Evolutionary conservation across 2,888 invertebrate species (phyloP).

Genomic region (Drosophila anomelani): DNA sequence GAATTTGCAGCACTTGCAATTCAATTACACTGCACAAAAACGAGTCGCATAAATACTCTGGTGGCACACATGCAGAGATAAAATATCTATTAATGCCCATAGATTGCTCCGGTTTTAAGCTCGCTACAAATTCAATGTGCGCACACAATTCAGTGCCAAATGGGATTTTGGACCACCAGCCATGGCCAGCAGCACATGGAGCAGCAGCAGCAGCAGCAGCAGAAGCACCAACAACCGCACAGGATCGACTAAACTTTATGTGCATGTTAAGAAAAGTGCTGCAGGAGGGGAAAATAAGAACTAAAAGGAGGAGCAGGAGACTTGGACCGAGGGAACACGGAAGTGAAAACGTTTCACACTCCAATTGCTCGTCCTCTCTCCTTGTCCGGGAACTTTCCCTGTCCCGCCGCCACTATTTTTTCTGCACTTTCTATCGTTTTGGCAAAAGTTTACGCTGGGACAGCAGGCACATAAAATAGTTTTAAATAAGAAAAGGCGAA

Average conservation of each 20-base stretch:
- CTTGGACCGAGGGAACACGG: constrained; percentile 60
- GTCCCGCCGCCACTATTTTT: constrained; percentile 18
- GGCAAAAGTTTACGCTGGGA: constrained; percentile 68
- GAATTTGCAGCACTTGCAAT: constrained; percentile 54
- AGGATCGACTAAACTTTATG: constrained; percentile 75
- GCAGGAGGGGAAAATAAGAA: constrained; percentile 31
- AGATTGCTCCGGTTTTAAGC: constrained; percentile 64
- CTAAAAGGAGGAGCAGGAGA: constrained; percentile 10
- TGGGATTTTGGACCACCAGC: constrained; percentile 70
- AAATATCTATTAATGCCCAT: constrained; percentile 73
- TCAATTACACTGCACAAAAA: constrained; percentile 57
- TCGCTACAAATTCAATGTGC: constrained; percentile 74
- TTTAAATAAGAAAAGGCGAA: constrained; percentile 77
- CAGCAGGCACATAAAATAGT: constrained; percentile 75
- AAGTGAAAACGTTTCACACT: constrained; percentile 80
- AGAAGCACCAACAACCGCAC: constrained; percentile 25
- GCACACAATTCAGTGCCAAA: constrained; percentile 78
- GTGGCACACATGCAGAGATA: constrained; percentile 41
- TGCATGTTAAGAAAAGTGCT: constrained; percentile 71
- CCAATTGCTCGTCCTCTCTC: constrained; percentile 62
- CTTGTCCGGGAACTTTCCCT: constrained; percentile 5
- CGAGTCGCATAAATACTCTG: constrained; percentile 22
- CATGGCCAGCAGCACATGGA: constrained; percentile 31
- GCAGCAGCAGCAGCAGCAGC: constrained; percentile 1
- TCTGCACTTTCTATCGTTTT: constrained; percentile 47